Evolutionary conservation across 2,797 vertebrate species (phyloP), one percentile per base, ranked within the genome.

Genomic region (Acanthurus tractus): DNA sequence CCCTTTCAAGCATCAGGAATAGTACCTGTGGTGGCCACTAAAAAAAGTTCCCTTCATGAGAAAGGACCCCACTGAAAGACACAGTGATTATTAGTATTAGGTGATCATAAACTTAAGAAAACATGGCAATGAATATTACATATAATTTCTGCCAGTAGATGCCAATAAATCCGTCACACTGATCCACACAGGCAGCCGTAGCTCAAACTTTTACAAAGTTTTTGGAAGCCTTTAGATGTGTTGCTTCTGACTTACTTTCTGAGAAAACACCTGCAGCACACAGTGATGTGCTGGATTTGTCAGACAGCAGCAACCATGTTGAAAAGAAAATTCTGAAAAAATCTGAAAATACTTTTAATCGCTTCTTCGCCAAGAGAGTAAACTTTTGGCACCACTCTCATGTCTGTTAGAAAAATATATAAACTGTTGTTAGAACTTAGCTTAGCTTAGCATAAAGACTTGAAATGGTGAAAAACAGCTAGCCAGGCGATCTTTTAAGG

Each of bases 251-350:
- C 14, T 29, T 29, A 56, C 18, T 63, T 55, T 67, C 14, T 70
- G 23, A 9, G 22, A 62, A 56, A 80, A 17, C 11, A 44, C 1
- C 22, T 44, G 50, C 38, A 53, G 23, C 6, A 45, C 8, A 66
- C 14, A 42, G 25, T 0, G 1, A 44, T 25, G 34, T 44, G 42
- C 36, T 72, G 42, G 25, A 65, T 63, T 49, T 74, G 20, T 72
- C 40, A 0, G 13, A 71, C 49, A 69, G 79, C 61, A 72, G 50
- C 22, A 56, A 13, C 38, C 56, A 2, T 2, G 15, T 63, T 78
- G 36, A 7, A 70, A 74, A 77, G 20, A 65, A 52, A 58, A 36
- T 5, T 17, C n/a, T 3, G 22, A 22, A 66, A 50, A 3, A 73
- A 9, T 18, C n/a, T 6, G 52, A 36, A 18, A 3, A 42, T 36